Evolutionary conservation across 2,113 vertebrate species (phyloP).

Genomic region (Gracilinanus agilis): DNA sequence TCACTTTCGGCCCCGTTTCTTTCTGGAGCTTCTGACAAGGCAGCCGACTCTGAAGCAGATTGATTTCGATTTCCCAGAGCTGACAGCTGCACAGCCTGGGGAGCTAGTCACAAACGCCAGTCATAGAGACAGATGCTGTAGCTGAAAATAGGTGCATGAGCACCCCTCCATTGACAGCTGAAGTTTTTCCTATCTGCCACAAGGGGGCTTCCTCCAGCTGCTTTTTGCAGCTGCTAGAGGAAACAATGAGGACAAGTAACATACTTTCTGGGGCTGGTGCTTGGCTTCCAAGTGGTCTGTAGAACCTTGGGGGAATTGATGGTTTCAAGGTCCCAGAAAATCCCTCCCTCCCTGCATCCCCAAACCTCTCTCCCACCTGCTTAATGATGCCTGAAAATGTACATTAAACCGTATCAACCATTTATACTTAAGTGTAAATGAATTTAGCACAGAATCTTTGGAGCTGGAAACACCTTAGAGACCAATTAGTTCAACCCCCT

Average conservation of each 20-base stretch:
- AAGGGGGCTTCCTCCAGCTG: neutral
- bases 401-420: neutral
- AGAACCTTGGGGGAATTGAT: neutral
- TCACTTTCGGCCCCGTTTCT: neutral
- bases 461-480: neutral
- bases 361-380: neutral
- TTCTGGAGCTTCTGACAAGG: neutral
- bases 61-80: constrained; percentile 4
- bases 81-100: constrained; percentile 5
- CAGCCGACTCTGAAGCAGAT: neutral
- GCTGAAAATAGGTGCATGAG: neutral
- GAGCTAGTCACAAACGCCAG: neutral
- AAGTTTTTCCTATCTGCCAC: neutral
- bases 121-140: constrained; percentile 3
- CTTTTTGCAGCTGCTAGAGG: neutral
- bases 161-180: neutral
- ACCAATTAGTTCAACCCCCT: neutral
- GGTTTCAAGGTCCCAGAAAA: neutral
- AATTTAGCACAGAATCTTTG: neutral
- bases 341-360: neutral
- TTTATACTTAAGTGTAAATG: neutral
- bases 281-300: neutral
- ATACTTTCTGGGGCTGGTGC: neutral
- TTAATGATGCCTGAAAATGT: neutral
- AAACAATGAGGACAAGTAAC: neutral